Percentiles rank a stretch among this genome's conserved stretches.
Conservation (phyloP, 2,888 invertebrate species). For the Amiota mariae region DNA sequence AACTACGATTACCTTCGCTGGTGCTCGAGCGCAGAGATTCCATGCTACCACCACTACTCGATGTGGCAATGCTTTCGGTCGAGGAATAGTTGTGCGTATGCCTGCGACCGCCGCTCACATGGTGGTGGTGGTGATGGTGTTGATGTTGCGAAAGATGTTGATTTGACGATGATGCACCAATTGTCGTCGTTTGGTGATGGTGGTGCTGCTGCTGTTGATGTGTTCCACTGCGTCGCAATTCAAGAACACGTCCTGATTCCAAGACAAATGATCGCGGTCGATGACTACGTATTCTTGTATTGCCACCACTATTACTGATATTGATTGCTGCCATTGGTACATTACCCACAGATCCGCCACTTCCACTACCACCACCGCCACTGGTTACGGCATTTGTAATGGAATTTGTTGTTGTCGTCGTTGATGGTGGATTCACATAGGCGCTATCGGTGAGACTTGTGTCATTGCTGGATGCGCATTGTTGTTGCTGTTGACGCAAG, state of each 20-base stretch:
- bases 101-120: conserved; percentile 39
- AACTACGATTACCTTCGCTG: conserved; percentile 89
- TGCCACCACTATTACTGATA: conserved; percentile 74
- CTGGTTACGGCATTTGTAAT: conserved; percentile 41
- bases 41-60: conserved; percentile 90
- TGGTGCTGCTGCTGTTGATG: conserved; percentile 43
- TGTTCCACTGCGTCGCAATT: conserved; percentile 78
- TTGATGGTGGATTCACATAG: conserved; percentile 70
- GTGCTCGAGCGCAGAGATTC: conserved; percentile 90
- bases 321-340: conserved; percentile 35
- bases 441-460: conserved; percentile 71
- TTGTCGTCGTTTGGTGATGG: conserved; percentile 72
- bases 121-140: conserved; percentile 36
- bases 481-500: conserved; percentile 70
- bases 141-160: conserved; percentile 16
- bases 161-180: conserved; percentile 41
- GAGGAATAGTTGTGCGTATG: conserved; percentile 75
- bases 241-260: conserved; percentile 82
- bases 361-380: conserved; percentile 74
- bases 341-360: conserved; percentile 57
- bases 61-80: conserved; percentile 90
- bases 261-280: conserved; percentile 78
- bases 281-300: conserved; percentile 72
- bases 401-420: conserved; percentile 63
- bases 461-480: conserved; percentile 65